Percentiles rank a stretch among this genome's conserved stretches.
phyloP scores from a whole-genome alignment of 2,888 invertebrate genomes.

The Autographa pulchrina region DNA sequence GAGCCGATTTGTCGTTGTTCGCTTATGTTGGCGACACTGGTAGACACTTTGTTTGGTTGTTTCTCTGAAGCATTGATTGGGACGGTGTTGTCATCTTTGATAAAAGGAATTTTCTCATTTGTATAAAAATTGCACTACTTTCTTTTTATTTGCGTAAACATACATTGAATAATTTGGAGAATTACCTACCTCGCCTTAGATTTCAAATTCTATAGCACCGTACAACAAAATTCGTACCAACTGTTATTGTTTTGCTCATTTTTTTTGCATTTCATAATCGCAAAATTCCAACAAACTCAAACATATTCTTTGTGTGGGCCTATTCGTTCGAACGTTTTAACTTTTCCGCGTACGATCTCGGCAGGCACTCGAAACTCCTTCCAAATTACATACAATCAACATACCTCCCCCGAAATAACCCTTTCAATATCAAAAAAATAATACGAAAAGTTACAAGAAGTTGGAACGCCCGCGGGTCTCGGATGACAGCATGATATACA shows the following conservation, averaged over 20 bases:
- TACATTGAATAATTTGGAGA: too few relatives aligned
- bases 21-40: constrained; percentile 36
- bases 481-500: constrained; percentile 71
- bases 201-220: too few relatives aligned
- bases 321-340: constrained; percentile 14
- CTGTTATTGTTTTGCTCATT: not conserved
- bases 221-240: not conserved
- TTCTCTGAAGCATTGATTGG: constrained; percentile 25
- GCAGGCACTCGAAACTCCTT: constrained; percentile 35
- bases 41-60: constrained; percentile 23
- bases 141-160: too few relatives aligned
- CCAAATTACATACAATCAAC: constrained; percentile 62
- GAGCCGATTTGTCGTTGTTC: constrained; percentile 68
- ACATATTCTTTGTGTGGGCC: not conserved
- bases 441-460: constrained; percentile 53
- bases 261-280: not conserved
- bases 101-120: not conserved
- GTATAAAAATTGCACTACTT: too few relatives aligned
- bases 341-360: constrained; percentile 40
- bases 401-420: constrained; percentile 52
- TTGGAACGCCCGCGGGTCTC: constrained; percentile 56
- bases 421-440: constrained; percentile 52
- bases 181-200: too few relatives aligned
- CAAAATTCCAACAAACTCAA: not conserved
- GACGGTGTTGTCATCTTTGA: constrained; percentile 12